Base-by-base conservation (phyloP, 2,888 invertebrate species). In the Corythucha ciliata region DNA sequence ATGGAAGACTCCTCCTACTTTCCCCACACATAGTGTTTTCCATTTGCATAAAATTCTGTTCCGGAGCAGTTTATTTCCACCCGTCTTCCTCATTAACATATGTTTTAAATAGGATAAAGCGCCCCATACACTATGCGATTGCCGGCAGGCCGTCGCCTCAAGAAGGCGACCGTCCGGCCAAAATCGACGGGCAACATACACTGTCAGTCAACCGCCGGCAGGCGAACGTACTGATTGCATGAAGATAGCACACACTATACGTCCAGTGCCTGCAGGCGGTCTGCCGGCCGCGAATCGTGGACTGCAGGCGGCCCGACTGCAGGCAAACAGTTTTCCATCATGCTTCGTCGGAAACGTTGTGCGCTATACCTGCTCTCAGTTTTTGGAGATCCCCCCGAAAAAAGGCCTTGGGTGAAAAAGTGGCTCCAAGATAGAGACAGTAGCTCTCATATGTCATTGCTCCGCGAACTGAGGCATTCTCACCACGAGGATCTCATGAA, bases 271-370 rank as follows among this genome's bases (percentile, higher is more conserved):
- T 42, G 26, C 42, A 42, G 42, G 42, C 25, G 27, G 42, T 27
- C 27, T 42, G 36, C 29, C 36, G 39, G 48, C 33, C 46, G 6
- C 2, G 22, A 10, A 33, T 5, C 16, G 21, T 12, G 46, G 46
- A 46, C 47, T 47, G 47, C 36, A 47, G 47, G 25, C 37, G 48
- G 36, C 16, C 50, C 22, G n/a, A 3, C 33, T 46, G 46, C 34
- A 46, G 46, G 34, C 20, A 39, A 39, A 20, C 52, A 52, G 47
- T 52, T 52, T 29, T 3, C 32, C 52, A 46, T 22, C 52, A 47
- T 52, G 52, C 45, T 46, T 36, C 52, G 52, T 46, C 37, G 52
- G 52, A 52, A 52, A 52, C 52, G 52, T 46, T 52, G 52, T 14
- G 45, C 34, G 26, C 2, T 42, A 12, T 47, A 3, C 24, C 16